Evolutionary conservation across 2,797 vertebrate species (phyloP), one percentile per base, ranked within the genome.

Genomic region (Cottoperca gobio): DNA sequence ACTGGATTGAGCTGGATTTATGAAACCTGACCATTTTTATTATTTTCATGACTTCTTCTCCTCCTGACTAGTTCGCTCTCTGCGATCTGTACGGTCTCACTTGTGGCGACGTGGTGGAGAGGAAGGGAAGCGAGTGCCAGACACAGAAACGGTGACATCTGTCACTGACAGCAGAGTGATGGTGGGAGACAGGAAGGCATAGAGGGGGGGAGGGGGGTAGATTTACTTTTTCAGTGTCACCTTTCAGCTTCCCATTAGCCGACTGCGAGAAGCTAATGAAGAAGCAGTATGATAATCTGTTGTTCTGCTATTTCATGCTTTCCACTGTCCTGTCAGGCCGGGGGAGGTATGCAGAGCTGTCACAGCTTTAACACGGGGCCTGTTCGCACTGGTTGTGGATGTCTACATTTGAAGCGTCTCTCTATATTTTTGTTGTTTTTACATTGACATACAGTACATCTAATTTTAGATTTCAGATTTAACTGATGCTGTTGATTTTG

Each of bases 231-330:
- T 88, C 87, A 84, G 88, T 89, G 86, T 85, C 88, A 88, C 84
- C 90, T 91, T 88, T 92, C 84, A 88, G 86, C 71, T 85, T 85
- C 69, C 82, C 82, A 84, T 90, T 89, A 92, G 85, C 83, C 78
- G 65, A 74, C 85, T 84, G 84, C 83, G 14, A 90, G 86, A 77
- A 79, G 87, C 83, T 87, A 91, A 90, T 75, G 89, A 88, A 90
- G 86, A 76, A 84, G 85, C 80, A 16, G 84, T 68, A 88, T 85
- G 82, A 81, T 84, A 77, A 83, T 89, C 73, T 88, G 85, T 86
- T 73, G 80, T 80, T 85, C 72, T 77, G 75, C 83, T 68, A 35
- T 83, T 79, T 72, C 59, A 55, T 82, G 81, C 85, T 76, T 83
- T 72, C 76, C 78, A 55, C 84, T 73, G 87, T 81, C 87, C 91